Evolutionary conservation across 1,140 invertebrate species (phyloP).

Genomic region (Pollicipes pollicipes): DNA sequence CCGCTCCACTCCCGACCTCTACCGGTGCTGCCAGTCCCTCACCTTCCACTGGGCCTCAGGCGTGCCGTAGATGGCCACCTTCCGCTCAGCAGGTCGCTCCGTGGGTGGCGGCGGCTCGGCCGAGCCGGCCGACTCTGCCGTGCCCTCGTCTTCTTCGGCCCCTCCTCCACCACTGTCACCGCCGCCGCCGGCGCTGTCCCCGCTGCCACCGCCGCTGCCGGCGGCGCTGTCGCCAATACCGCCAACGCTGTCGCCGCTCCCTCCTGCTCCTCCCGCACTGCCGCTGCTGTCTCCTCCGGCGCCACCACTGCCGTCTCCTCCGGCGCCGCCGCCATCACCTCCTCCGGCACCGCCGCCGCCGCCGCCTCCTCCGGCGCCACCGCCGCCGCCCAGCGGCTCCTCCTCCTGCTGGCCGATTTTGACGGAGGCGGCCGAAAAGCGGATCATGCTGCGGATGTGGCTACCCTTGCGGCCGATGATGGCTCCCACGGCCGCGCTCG

Average conservation of each 20-base stretch:
- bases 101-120: too few species aligned
- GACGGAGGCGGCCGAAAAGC: slow-evolving; percentile 83
- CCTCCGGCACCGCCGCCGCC: slow-evolving; percentile 20
- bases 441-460: slow-evolving; percentile 90
- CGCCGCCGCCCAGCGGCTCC: slow-evolving; percentile 57
- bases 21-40: slow-evolving; percentile 17
- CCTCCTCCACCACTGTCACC: not conserved
- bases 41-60: slow-evolving; percentile 95
- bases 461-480: slow-evolving; percentile 93
- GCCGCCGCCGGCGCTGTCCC: not conserved
- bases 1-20: too few species aligned
- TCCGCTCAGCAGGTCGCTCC: slow-evolving; percentile 37
- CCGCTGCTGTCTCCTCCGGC: not conserved
- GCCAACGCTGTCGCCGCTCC: not conserved
- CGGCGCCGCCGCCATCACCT: too few species aligned
- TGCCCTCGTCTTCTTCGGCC: not conserved
- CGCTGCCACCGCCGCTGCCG: not conserved
- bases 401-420: slow-evolving; percentile 77
- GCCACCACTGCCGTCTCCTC: not conserved
- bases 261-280: not conserved
- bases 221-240: too few species aligned
- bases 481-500: slow-evolving; percentile 88
- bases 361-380: slow-evolving; percentile 41
- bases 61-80: slow-evolving; percentile 76
- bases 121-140: too few species aligned